phyloP scores from a whole-genome alignment of 2,797 vertebrate genomes.

The Anguilla marmorata region DNA sequence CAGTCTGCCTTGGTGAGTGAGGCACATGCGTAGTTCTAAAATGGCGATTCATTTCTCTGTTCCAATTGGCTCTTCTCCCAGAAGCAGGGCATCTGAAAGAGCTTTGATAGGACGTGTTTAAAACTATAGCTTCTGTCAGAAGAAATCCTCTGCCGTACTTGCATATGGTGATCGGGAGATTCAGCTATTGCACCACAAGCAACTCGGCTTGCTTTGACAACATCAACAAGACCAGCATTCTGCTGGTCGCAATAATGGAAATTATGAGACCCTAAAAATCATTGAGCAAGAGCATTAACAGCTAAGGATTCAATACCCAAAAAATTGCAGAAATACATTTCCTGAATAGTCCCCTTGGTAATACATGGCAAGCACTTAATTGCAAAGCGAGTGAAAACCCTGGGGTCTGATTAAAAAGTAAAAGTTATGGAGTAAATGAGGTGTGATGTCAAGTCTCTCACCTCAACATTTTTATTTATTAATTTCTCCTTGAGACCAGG shows the following conservation, averaged over 20 bases:
- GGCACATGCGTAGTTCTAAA: neutral
- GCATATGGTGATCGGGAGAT: neutral
- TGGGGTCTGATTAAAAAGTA: slow-evolving; percentile 9
- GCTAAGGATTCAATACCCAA: neutral
- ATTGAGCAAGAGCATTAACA: neutral
- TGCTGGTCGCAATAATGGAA: neutral
- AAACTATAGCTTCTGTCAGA: neutral
- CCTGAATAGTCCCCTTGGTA: neutral
- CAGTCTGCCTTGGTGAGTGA: neutral
- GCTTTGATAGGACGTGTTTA: neutral
- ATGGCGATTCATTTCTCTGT: neutral
- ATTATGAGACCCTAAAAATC: neutral
- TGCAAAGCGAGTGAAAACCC: neutral
- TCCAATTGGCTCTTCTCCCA: neutral
- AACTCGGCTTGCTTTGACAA: neutral
- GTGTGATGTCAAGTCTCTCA: neutral
- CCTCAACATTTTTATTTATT: neutral
- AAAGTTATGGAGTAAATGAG: slow-evolving; percentile 7
- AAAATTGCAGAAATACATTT: neutral
- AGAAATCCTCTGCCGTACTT: neutral
- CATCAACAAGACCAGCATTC: neutral
- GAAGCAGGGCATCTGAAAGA: neutral
- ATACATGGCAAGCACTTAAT: neutral
- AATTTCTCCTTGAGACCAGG: neutral
- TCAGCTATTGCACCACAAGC: neutral